Base-by-base conservation (phyloP, 1,140 invertebrate genomes). In the Hyles vespertilio region DNA sequence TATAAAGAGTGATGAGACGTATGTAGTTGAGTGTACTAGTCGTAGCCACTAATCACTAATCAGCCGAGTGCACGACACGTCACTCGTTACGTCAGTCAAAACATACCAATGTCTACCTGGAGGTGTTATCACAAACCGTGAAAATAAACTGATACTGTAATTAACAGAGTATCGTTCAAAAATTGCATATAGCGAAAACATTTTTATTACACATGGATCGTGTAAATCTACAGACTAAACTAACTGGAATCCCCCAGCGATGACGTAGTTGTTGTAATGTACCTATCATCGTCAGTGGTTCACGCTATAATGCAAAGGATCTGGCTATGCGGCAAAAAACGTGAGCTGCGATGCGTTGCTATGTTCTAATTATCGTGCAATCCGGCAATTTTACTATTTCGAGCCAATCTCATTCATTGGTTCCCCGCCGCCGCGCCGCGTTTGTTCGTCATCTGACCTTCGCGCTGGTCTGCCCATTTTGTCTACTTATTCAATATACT, bases 351-450 rank as follows among this genome's bases (percentile, higher is more conserved):
- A 5, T 22, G 47, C 47, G n/a, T 48, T 11, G 47, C 47, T 22
- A 12, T 48, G 47, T 33, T 51, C 33, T 33, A 33, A 51, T 51
- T 33, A 51, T 33, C 50, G 34, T 51, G 40, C 47, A 60, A 43
- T 22, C 59, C 49, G 46, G 34, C 45, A 47, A 57, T 40, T 53
- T 50, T 54, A 60, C 51, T 55, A 54, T 60, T 57, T 33, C 32
- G 58, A 60, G 54, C 36, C 49, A 53, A 60, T 45, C 51, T 60
- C 50, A 64, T 56, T 64, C 49, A 59, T 59, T 49, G 44, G 36
- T 45, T 50, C 55, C 54, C 51, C 55, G 58, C 50, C 53, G 52
- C 44, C 32, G 50, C 50, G 32, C 50, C 32, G 47, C 47, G 22
- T 22, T 11, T 11, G n/a, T 50, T 46, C 44, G 51, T 47, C n/a